Base-by-base conservation (phyloP, 1,140 invertebrate genomes). In the Mya arenaria region DNA sequence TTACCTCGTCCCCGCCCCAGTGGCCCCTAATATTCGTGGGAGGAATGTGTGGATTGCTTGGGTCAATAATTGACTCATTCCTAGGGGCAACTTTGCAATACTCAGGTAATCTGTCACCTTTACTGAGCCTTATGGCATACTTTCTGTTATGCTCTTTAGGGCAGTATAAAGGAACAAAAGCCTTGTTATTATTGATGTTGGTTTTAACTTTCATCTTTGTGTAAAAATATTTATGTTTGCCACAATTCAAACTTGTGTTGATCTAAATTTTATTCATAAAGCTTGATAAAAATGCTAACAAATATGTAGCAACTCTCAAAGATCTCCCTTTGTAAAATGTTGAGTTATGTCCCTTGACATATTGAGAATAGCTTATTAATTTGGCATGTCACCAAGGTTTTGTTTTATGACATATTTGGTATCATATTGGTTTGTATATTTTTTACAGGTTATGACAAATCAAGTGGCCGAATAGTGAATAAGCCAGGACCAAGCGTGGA, bases 71-170 rank as follows among this genome's bases (percentile, higher is more conserved):
- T 56, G 97, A 98, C 93, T 98, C 97, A 0, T 73, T 97, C 19
- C 92, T 98, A 56, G 97, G 97, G 39, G 97, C 97, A 13, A 96
- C 96, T 15, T 89, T 97, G 41, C 97, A 98, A 92, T 98, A 95
- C 92, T 97, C 97, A 85, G 97, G 96, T 96, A 93, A 91, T 52
- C n/a, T n/a, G n/a, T n/a, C n/a, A n/a, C n/a, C n/a, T 41, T 15
- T 39, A 39, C 19, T 23, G 25, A 23, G 34, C 25, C 34, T 34
- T 66, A 37, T 30, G 8, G 32, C 25, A 37, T 10, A 1, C 15
- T 3, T 2, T 37, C 44, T 44, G 17, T 68, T 30, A 68, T 68
- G 3, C 25, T 37, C 65, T 39, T 5, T 39, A 37, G 37, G 30
- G 34, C 37, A 39, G 39, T 32, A 32, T 39, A 4, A 68, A 39